Conservation (phyloP, 2,113 vertebrate species). For the Oenanthe melanoleuca region DNA sequence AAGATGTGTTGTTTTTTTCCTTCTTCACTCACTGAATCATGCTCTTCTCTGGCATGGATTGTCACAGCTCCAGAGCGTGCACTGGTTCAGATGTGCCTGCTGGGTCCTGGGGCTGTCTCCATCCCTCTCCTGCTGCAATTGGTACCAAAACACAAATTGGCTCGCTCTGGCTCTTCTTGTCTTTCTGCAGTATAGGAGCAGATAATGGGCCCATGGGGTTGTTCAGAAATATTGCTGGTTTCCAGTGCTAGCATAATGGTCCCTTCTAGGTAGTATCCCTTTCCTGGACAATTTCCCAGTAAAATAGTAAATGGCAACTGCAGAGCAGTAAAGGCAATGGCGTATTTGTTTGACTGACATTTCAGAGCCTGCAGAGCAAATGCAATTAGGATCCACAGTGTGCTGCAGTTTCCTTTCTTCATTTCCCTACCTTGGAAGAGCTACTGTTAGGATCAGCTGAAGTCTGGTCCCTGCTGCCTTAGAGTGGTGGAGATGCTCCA, state of each 20-base stretch:
- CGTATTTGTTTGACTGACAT: slow-evolving; percentile 27
- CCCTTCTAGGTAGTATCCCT: slow-evolving; percentile 47
- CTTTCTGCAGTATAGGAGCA: neutral
- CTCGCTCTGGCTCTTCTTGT: neutral
- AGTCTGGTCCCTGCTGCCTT: neutral
- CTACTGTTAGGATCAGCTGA: neutral
- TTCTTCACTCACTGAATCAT: neutral
- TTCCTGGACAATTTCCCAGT: slow-evolving; percentile 57
- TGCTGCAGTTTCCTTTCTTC: neutral
- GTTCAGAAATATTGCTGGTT: slow-evolving; percentile 45
- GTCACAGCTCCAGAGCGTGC: neutral
- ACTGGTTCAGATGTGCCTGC: neutral
- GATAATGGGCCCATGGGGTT: neutral
- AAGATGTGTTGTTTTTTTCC: neutral
- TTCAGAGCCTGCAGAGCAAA: slow-evolving; percentile 46
- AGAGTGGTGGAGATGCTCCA: neutral
- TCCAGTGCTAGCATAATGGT: slow-evolving; percentile 42
- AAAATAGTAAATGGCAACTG: slow-evolving; percentile 62
- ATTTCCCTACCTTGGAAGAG: neutral
- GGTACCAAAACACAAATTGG: neutral
- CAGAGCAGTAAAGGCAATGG: slow-evolving; percentile 25
- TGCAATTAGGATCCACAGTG: slow-evolving; percentile 33
- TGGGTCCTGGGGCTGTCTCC: slow-evolving; percentile 13
- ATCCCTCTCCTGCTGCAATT: neutral
- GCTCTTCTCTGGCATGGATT: neutral